Evolutionary conservation across 2,888 invertebrate species (phyloP), one percentile per base, ranked within the genome.

Genomic region (Candidula unifasciata): DNA sequence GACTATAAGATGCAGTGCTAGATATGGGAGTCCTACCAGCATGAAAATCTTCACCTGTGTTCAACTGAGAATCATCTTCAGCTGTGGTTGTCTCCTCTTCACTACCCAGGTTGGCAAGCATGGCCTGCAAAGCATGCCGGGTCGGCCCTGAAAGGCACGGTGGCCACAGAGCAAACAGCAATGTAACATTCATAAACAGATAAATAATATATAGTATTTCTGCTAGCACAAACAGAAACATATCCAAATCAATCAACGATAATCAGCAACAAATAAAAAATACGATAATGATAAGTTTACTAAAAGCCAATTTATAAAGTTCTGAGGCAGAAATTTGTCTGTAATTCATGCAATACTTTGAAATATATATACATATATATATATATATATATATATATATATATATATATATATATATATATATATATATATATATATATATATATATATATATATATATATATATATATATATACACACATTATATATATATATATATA

Each of bases 41-140:
- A 68, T 44, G 60, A 52, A 37, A 71, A 57, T 33, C 76, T 30
- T 76, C 82, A 74, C 52, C 69, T 44, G 80, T 24, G 24, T 33
- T 35, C 21, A 60, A 52, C 6, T 27, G 78, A 52, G 77, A 33
- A 64, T 21, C 37, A 44, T 82, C 76, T 24, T 30, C 73, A 35
- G 44, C 60, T 64, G 74, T 71, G 24, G 82, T 74, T 27, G 64
- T 44, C 33, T 92, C 92, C 66, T 92, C 92, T 35, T 91, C 90
- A 60, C 89, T 89, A 71, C 91, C 93, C 87, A 94, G 90, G 88
- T 92, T 94, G 86, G 92, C 94, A 89, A 94, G 90, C 94, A 94
- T 94, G 83, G 94, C 93, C 88, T 94, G 94, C 80, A 94, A 91
- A 24, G 93, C 90, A 57, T 94, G 92, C 87, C 94, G 89, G 87